phyloP scores from a whole-genome alignment of 2,888 invertebrate species.

The Diadromus collaris region DNA sequence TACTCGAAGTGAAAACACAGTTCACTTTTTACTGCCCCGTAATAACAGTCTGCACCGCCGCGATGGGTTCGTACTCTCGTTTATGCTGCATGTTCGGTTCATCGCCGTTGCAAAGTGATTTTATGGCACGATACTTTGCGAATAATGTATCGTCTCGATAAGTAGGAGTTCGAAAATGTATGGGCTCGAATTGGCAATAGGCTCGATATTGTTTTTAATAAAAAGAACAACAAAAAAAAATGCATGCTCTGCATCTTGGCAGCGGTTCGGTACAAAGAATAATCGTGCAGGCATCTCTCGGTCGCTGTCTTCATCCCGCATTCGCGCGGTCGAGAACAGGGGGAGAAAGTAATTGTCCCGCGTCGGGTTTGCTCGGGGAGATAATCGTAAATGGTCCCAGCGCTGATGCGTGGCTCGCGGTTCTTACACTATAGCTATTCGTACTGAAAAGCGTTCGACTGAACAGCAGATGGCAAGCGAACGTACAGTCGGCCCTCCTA shows the following conservation, averaged over 20 bases:
- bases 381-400: slow-evolving; percentile 48
- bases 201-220: not conserved
- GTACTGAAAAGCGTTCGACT: slow-evolving; percentile 39
- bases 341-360: slow-evolving; percentile 57
- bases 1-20: slow-evolving; percentile 6
- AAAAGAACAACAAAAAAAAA: not conserved
- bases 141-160: slow-evolving; percentile 16
- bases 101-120: slow-evolving; percentile 31
- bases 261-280: slow-evolving; percentile 28
- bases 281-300: slow-evolving; percentile 17
- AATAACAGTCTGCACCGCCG: slow-evolving; percentile 23
- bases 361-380: slow-evolving; percentile 38
- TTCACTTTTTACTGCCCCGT: slow-evolving; percentile 26
- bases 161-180: slow-evolving; percentile 26
- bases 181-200: slow-evolving; percentile 18
- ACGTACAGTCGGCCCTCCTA: not conserved
- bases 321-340: slow-evolving; percentile 5
- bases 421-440: slow-evolving; percentile 26
- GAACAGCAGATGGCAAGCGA: slow-evolving; percentile 41
- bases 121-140: slow-evolving; percentile 21
- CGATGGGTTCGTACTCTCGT: not conserved
- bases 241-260: not conserved
- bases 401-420: slow-evolving; percentile 23
- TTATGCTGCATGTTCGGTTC: slow-evolving; percentile 1
- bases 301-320: slow-evolving; percentile 22